These are phyloP conservation scores for Azemiops feae DNA, from an alignment of 2,113 vertebrate species.

Conservation along the genomic window DNA sequence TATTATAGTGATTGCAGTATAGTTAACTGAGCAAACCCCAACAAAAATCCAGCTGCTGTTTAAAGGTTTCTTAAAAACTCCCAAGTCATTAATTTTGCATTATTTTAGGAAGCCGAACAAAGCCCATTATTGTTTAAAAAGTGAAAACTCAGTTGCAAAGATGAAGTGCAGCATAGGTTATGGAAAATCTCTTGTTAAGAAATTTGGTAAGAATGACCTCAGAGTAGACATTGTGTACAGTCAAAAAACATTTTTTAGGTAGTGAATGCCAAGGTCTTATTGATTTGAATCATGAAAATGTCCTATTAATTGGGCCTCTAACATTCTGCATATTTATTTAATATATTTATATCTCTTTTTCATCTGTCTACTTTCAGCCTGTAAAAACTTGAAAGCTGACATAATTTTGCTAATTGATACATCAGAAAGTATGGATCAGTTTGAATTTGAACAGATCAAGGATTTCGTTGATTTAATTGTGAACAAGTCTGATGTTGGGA, in stretches of 20 bases:
- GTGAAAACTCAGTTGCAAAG: not conserved
- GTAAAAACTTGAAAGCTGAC: slow-evolving; percentile 75
- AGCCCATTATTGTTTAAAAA: not conserved
- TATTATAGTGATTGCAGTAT: not conserved
- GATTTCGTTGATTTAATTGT: slow-evolving; percentile 75
- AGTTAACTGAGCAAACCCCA: not conserved
- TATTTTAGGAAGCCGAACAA: not conserved
- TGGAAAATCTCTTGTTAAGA: not conserved
- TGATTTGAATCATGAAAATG: not conserved
- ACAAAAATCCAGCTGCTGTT: not conserved
- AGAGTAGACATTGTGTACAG: not conserved
- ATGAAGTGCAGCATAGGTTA: not conserved
- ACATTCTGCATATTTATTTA: not conserved
- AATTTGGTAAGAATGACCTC: not conserved
- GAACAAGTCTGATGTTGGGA: slow-evolving; percentile 57
- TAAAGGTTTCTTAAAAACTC: not conserved
- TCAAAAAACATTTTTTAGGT: not conserved
- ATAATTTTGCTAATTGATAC: slow-evolving; percentile 82
- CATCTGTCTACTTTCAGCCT: slow-evolving; percentile 62
- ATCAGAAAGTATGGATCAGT: slow-evolving; percentile 71
- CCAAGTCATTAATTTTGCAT: not conserved
- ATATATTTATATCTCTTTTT: not conserved
- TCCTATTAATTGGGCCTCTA: not conserved
- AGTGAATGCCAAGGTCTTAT: not conserved
- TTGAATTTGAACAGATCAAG: slow-evolving; percentile 78